Percentiles rank a stretch among this genome's conserved stretches.
These are phyloP conservation scores for Scomber colias DNA, from an alignment of 2,113 vertebrate species.

Conservation along the genomic window DNA sequence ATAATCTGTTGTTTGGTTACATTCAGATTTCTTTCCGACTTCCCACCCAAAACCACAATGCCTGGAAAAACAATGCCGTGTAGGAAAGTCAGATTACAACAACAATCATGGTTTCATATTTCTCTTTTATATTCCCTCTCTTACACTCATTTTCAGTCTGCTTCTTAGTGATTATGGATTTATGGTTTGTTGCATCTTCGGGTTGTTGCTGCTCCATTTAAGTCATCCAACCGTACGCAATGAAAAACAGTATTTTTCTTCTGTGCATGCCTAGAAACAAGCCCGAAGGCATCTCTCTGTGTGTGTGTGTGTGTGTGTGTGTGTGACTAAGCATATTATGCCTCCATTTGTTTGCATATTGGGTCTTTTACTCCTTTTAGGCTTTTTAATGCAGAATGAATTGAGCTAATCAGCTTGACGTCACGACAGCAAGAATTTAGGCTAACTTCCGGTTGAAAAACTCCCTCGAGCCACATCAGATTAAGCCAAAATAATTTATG, in stretches of 20 bases:
- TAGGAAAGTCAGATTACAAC: slow-evolving; percentile 2
- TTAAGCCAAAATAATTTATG: slow-evolving; percentile 33
- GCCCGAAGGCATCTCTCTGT: slow-evolving; percentile 15
- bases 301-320: background rate
- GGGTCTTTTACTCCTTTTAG: background rate
- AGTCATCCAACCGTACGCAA: slow-evolving; percentile 27
- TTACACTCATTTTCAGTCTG: background rate
- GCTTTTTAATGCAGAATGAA: background rate
- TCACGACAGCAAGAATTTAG: slow-evolving; percentile 11
- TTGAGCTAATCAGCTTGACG: slow-evolving; percentile 41
- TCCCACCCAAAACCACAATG: background rate
- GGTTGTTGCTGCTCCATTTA: slow-evolving; percentile 32
- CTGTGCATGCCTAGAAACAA: background rate
- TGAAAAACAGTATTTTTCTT: slow-evolving; percentile 3
- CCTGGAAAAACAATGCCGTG: background rate
- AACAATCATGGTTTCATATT: background rate
- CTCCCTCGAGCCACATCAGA: slow-evolving; percentile 12
- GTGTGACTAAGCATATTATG: slow-evolving; percentile 23
- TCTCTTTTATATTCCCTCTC: background rate
- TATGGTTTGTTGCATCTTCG: slow-evolving; percentile 1
- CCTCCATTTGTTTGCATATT: slow-evolving; percentile 16
- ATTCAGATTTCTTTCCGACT: background rate
- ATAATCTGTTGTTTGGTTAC: slow-evolving; percentile 6
- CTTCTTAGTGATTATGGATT: slow-evolving; percentile 25
- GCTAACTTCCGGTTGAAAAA: slow-evolving; percentile 16